Percentiles rank a stretch among this genome's conserved stretches.
These are phyloP conservation scores for Sakesphorus luctuosus DNA, from an alignment of 2,113 vertebrate species.

Conservation along the genomic window DNA sequence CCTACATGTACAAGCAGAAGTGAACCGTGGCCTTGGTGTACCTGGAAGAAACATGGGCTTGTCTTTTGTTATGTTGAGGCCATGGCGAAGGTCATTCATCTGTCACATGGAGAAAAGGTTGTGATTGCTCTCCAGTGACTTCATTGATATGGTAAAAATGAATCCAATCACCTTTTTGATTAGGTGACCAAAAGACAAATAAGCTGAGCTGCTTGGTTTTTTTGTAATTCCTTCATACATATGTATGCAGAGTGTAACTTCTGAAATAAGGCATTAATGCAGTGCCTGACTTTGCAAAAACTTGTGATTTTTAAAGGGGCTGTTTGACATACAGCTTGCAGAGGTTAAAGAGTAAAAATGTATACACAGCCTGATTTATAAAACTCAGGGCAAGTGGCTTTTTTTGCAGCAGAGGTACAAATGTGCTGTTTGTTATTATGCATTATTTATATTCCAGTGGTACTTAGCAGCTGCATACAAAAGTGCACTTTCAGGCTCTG, in stretches of 20 bases:
- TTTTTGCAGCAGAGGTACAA: not conserved
- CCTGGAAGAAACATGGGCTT: not conserved
- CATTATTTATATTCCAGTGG: not conserved
- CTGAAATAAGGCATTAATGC: constrained; percentile 14
- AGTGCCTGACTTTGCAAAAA: constrained; percentile 42
- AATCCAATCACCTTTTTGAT: constrained; percentile 23
- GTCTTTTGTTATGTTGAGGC: not conserved
- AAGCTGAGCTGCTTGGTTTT: not conserved
- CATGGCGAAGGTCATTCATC: not conserved
- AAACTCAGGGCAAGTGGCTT: not conserved
- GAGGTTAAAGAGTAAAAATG: constrained; percentile 28
- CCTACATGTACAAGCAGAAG: not conserved
- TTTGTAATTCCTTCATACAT: constrained; percentile 40
- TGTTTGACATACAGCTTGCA: not conserved
- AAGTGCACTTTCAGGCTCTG: not conserved
- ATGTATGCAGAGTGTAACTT: constrained; percentile 23
- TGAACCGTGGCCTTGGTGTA: not conserved
- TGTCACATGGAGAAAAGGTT: not conserved
- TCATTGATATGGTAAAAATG: not conserved
- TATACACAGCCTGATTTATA: not conserved
- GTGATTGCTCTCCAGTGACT: not conserved
- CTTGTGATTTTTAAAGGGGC: not conserved
- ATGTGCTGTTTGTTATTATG: not conserved
- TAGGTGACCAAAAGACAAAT: constrained; percentile 50
- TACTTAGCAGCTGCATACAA: not conserved